Conservation (phyloP, 2,797 vertebrate genomes). For the Oophaga sylvatica region DNA sequence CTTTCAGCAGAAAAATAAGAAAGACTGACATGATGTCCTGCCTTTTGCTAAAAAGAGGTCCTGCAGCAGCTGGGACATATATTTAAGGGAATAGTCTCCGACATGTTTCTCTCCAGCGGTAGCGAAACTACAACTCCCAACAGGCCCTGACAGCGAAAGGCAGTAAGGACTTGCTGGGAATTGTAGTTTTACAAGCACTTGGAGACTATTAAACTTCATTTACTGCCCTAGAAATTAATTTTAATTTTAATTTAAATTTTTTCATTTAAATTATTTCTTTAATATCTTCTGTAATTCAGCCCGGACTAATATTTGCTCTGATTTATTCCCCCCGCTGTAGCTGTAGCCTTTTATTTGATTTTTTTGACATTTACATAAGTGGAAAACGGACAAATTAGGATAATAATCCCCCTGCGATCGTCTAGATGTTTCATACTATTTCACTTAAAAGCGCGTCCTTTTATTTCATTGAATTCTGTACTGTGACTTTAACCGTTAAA, state of each 20-base stretch:
- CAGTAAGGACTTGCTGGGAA: no score
- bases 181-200: no score
- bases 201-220: no score
- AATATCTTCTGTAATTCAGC: background rate
- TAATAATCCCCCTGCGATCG: no score
- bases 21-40: background rate
- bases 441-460: no score
- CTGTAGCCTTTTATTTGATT: background rate
- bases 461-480: no score
- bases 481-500: no score
- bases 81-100: background rate
- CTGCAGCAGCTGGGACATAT: background rate
- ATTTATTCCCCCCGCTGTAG: background rate
- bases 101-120: background rate
- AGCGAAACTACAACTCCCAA: no score
- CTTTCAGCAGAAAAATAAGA: no score
- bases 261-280: background rate
- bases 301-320: background rate
- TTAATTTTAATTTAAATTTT: background rate
- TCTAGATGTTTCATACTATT: no score
- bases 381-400: no score
- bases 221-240: background rate
- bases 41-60: background rate
- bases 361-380: background rate
- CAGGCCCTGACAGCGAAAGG: no score